Base-by-base conservation (phyloP, 2,888 invertebrate genomes). In the Tholera decimalis region DNA sequence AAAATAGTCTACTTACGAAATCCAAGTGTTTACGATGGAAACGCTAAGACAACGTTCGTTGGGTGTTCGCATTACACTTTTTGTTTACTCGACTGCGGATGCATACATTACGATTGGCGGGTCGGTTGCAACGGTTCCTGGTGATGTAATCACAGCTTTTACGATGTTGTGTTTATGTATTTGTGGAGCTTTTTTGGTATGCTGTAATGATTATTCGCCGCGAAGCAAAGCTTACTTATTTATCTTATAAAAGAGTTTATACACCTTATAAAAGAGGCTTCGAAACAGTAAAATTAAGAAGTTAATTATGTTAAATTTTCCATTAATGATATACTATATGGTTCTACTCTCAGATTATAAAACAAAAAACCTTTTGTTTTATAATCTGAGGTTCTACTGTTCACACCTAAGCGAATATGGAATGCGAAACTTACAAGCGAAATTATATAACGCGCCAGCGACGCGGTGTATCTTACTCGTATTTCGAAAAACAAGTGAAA, bases 1-100 rank as follows among this genome's bases (percentile, higher is more conserved):
- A 82, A 88, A 87, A 84, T 85, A 87, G 84, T 79, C 71, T 77
- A 74, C 65, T 85, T 85, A 84, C 80, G 80, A 83, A 85, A 87
- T 73, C 55, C 60, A 64, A 79, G 79, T 83, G 85, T 86, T 87
- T 86, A 87, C 80, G 75, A 82, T 81, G 57, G 59, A 64, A 68
- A 59, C 41, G 58, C 11, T 49, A 67, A 82, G 80, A 80, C 78
- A 81, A 79, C 79, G 70, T 74, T 77, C 61, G 46, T 63, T 50
- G 50, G 51, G 49, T 84, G 85, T 88, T 86, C 80, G 83, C 82
- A 84, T 85, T 83, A 80, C 82, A 80, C 69, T 79, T 73, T 83
- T 77, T 88, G 86, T 89, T 89, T 87, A 86, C 80, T 73, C 81
- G 7, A 66, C 59, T 24, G 57, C 44, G 43, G n/a, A 44, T 69